Base-by-base conservation (phyloP, 1,140 invertebrate species). In the Caenorhabditis brenneri region DNA sequence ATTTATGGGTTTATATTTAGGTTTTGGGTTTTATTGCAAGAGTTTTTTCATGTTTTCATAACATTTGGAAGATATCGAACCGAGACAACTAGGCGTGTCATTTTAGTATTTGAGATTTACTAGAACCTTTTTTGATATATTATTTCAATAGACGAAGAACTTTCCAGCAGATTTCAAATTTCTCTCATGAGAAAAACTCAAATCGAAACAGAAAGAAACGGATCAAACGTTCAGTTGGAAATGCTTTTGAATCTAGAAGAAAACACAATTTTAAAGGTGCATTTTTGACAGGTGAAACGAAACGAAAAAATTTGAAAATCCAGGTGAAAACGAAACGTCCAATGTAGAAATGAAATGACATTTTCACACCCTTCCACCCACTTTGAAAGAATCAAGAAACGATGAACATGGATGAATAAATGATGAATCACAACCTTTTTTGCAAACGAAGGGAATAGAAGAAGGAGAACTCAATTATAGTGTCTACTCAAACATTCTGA, bases 401-500 rank as follows among this genome's bases (percentile, higher is more conserved):
- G 36, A 74, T 74, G 65, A 74, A 42, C 65, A 42, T 42, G 36
- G 24, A 24, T 74, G 36, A 74, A 74, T 42, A 74, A 74, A 42
- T 74, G 36, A 74, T 46, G 65, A 39, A 74, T 74, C 33, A 42
- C 27, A 16, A 16, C n/a, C 31, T 19, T 65, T 36, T 65, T 16
- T 65, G 58, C 31, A 36, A 36, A 65, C 31, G 33, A 33, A 33
- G 4, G 15, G 31, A 33, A 10, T n/a, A n/a, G n/a, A n/a, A n/a
- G n/a, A n/a, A 29, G 53, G 12, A 42, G 12, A 42, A 29, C 24
- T n/a, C 16, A 51, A 55, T 55, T 55, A 27, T 27, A 19, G 9
- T 55, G 12, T 55, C 9, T n/a, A n/a, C n/a, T 51, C 22, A 1
- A 7, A 22, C 7, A 51, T 4, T 51, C n/a, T n/a, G 22, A n/a